Percentiles rank a stretch among this genome's conserved stretches.
Conservation (phyloP, 2,888 invertebrate species). For the Pocota personata region DNA sequence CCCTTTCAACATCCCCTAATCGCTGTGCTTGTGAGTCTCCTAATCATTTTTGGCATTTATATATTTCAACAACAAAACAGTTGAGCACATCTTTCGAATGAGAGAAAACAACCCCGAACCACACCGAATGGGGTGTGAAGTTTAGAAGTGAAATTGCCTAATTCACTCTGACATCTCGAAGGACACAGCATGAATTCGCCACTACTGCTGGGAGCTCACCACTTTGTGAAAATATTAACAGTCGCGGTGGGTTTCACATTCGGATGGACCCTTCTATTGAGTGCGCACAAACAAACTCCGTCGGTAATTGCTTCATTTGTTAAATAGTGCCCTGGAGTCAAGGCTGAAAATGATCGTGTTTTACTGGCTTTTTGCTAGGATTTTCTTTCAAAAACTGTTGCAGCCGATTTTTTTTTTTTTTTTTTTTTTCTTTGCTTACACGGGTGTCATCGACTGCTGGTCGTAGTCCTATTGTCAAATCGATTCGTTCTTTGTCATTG, state of each 20-base stretch:
- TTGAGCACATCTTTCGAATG: conserved; percentile 12
- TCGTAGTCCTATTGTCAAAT: conserved; percentile 38
- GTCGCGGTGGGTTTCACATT: not conserved
- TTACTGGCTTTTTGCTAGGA: conserved; percentile 4
- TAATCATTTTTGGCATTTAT: not conserved
- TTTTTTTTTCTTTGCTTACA: conserved; percentile 2
- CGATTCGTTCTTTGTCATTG: conserved; percentile 49
- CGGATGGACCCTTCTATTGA: not conserved
- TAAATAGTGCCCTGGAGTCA: not conserved
- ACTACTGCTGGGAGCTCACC: conserved; percentile 27
- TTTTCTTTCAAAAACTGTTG: conserved; percentile 8
- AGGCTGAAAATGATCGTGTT: conserved; percentile 55
- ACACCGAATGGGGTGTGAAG: conserved; percentile 33
- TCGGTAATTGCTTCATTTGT: conserved; percentile 66
- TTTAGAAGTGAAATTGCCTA: conserved; percentile 47
- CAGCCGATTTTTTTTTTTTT: not conserved
- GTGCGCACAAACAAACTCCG: conserved; percentile 25
- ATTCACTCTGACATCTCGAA: conserved; percentile 62
- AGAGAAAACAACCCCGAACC: conserved; percentile 20
- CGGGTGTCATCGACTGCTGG: conserved; percentile 26
- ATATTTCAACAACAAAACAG: conserved; percentile 21
- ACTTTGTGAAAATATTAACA: no score
- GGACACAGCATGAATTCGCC: conserved; percentile 59
- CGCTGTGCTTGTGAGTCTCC: not conserved
- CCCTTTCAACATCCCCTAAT: conserved; percentile 60